Conservation (phyloP, 2,113 vertebrate genomes). For the Glareola pratincola region DNA sequence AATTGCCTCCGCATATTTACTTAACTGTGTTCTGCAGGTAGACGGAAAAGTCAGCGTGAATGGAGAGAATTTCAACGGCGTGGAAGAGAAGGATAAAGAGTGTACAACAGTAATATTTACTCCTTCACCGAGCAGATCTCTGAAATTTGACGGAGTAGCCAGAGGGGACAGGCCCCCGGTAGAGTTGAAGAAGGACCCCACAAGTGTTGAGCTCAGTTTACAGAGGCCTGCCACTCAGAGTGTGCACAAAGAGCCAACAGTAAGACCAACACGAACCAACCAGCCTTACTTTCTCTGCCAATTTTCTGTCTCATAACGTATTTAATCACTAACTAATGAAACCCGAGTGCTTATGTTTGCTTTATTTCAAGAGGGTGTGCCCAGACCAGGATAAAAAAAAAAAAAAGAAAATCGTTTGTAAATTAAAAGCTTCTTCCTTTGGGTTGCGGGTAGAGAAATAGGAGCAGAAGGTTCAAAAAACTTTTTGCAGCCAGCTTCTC, state of each 20-base stretch:
- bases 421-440: slow-evolving; percentile 40
- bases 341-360: slow-evolving; percentile 14
- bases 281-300: slow-evolving; percentile 13
- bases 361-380: slow-evolving; percentile 12
- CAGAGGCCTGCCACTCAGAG: slow-evolving; percentile 67
- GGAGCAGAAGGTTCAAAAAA: background rate
- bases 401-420: background rate
- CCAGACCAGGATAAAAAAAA: background rate
- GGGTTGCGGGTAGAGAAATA: background rate
- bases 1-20: background rate
- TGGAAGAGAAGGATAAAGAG: slow-evolving; percentile 69
- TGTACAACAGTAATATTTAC: background rate
- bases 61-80: slow-evolving; percentile 68
- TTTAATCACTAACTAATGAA: slow-evolving; percentile 36
- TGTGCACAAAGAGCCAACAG: slow-evolving; percentile 63
- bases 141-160: slow-evolving; percentile 70
- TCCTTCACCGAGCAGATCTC: slow-evolving; percentile 66
- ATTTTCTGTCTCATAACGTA: background rate
- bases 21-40: slow-evolving; percentile 71
- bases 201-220: slow-evolving; percentile 70
- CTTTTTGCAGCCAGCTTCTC: background rate
- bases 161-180: slow-evolving; percentile 23
- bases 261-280: slow-evolving; percentile 67
- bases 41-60: slow-evolving; percentile 85
- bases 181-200: slow-evolving; percentile 65